phyloP scores from a whole-genome alignment of 92 coral and sea anemone genomes.

The Ricordea florida region DNA sequence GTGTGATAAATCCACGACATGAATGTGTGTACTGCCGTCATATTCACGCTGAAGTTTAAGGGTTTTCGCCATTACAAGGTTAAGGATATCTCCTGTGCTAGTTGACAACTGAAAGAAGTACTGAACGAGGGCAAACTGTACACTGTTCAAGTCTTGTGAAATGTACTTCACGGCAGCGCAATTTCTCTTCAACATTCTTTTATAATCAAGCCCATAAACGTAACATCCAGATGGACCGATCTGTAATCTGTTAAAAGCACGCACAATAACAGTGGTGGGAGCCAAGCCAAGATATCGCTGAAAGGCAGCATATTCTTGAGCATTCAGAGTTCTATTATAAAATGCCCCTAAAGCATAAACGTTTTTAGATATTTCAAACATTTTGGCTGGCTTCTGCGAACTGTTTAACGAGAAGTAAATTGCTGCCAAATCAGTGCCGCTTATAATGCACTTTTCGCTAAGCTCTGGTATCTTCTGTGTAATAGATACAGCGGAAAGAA shows the following conservation, averaged over 20 bases:
- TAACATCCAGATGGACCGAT: not conserved
- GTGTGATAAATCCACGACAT: too few species aligned
- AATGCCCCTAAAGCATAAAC: not conserved
- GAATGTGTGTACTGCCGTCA: not conserved
- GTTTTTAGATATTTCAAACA: not conserved
- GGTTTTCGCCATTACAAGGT: not conserved
- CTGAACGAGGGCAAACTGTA: constrained; percentile 24
- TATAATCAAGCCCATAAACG: constrained; percentile 29
- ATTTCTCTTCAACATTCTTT: constrained; percentile 31
- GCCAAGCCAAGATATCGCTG: constrained; percentile 21
- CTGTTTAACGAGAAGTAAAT: not conserved
- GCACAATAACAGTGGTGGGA: constrained; percentile 12
- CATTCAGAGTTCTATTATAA: not conserved
- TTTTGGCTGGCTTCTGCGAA: not conserved
- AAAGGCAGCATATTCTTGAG: constrained; percentile 4
- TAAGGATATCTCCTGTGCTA: not conserved
- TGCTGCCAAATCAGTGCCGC: not conserved
- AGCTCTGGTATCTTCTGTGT: constrained; percentile 43
- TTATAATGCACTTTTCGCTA: constrained; percentile 3
- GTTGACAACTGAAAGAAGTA: constrained; percentile 18
- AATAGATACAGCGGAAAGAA: constrained; percentile 28
- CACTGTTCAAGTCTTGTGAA: not conserved
- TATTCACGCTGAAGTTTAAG: not conserved
- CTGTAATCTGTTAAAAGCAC: constrained; percentile 10
- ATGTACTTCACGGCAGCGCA: constrained; percentile 34